These are phyloP conservation scores for Panurus biarmicus DNA, from an alignment of 2,113 vertebrate species.

Conservation along the genomic window DNA sequence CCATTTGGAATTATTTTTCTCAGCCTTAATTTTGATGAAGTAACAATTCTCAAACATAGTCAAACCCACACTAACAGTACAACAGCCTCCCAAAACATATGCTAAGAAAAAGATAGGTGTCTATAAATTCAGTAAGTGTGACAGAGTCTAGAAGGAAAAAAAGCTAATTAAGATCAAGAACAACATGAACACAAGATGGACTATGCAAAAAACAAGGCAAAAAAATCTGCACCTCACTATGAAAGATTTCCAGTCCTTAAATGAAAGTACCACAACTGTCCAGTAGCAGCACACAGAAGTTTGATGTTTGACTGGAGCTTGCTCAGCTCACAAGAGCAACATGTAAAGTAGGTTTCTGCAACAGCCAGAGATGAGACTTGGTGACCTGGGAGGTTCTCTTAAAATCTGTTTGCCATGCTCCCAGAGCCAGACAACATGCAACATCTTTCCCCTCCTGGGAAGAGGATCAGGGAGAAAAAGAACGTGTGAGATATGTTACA, in stretches of 20 bases:
- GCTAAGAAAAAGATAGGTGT: background rate
- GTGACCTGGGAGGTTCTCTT: background rate
- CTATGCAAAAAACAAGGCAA: background rate
- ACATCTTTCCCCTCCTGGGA: background rate
- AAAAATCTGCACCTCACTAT: background rate
- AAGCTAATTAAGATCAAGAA: background rate
- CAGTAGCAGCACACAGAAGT: background rate
- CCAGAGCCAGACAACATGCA: background rate
- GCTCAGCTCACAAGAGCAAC: background rate
- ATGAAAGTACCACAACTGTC: background rate
- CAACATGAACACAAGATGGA: background rate
- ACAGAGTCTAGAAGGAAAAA: background rate
- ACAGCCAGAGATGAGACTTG: background rate
- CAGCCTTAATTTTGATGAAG: background rate
- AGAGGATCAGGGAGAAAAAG: background rate
- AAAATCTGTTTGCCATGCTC: background rate
- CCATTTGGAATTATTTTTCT: background rate
- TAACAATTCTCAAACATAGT: background rate
- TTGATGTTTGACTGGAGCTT: background rate
- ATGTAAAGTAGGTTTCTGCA: background rate
- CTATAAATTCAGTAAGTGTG: background rate
- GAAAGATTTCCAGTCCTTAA: background rate
- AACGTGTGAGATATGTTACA: background rate
- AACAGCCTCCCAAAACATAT: background rate
- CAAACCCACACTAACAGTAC: background rate